Base-by-base conservation (phyloP, 2,113 vertebrate species). In the Egretta garzetta region DNA sequence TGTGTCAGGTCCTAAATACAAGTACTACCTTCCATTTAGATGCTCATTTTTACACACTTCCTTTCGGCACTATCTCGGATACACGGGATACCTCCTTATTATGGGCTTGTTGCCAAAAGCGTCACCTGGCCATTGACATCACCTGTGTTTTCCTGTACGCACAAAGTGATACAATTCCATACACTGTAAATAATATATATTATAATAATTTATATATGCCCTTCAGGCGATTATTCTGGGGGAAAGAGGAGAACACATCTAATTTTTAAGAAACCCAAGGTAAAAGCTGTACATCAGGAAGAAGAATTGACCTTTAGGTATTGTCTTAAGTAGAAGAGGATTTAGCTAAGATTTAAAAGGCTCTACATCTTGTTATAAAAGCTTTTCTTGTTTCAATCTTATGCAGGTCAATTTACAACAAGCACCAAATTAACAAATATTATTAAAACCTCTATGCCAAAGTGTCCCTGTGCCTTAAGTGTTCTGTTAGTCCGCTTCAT, bases 171-270 rank as follows among this genome's bases (percentile, higher is more conserved):
- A 88, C 94, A 96, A 97, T 68, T 37, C 47, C 96, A 96, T 93
- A 95, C 49, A 70, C 84, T 95, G 97, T 95, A 97, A 97, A 97
- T 98, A 96, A 96, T 83, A 97, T 96, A 97, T 93, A 97, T 96
- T 91, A 97, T 90, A 96, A 97, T 96, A 97, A 98, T 96, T 98
- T 98, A 98, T 98, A 95, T 97, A 96, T 95, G 86, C 95, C 94
- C 94, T 97, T 97, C 91, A 91, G 96, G 95, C 90, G 96, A 92
- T 93, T 86, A 63, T 74, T 93, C 80, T 86, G 63, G 72, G 81
- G 90, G 86, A 80, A 93, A 96, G 62, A 92, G 66, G 56, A 96
- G 43, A 97, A 95, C 71, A 97, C 58, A 96, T 80, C 95, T 96
- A 94, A 79, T 85, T 96, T 81, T 96, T 89, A 97, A 93, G 86